Conservation (phyloP, 2,797 vertebrate species). For the Stomatorhinus walkeri region DNA sequence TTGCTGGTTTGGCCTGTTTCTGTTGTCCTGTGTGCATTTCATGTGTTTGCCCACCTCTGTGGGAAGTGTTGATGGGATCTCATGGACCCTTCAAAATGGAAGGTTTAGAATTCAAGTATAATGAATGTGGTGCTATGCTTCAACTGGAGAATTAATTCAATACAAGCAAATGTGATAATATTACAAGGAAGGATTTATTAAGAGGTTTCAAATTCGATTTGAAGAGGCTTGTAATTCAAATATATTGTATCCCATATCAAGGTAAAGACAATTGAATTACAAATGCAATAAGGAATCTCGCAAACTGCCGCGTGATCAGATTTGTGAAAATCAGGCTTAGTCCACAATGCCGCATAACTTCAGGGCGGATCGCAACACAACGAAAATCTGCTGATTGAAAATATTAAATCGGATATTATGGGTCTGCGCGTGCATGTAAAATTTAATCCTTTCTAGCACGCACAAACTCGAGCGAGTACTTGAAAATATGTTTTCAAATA, state of each 20-base stretch:
- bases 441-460: background rate
- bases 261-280: conserved; percentile 5
- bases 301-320: background rate
- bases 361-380: background rate
- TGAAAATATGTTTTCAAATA: background rate
- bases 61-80: background rate
- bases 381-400: background rate
- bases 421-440: background rate
- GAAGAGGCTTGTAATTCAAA: background rate
- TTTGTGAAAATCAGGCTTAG: background rate
- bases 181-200: background rate
- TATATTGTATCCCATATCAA: background rate
- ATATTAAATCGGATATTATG: background rate
- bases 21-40: background rate
- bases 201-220: background rate
- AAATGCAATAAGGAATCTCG: background rate
- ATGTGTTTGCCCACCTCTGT: background rate
- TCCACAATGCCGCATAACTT: background rate
- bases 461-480: background rate
- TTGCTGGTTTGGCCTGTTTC: background rate
- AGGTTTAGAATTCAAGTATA: background rate
- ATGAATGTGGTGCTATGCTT: background rate
- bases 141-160: background rate
- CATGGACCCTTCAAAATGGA: background rate
- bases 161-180: background rate